Evolutionary conservation across 2,797 vertebrate genomes (phyloP).

Genomic region (Eulemur mongoz): DNA sequence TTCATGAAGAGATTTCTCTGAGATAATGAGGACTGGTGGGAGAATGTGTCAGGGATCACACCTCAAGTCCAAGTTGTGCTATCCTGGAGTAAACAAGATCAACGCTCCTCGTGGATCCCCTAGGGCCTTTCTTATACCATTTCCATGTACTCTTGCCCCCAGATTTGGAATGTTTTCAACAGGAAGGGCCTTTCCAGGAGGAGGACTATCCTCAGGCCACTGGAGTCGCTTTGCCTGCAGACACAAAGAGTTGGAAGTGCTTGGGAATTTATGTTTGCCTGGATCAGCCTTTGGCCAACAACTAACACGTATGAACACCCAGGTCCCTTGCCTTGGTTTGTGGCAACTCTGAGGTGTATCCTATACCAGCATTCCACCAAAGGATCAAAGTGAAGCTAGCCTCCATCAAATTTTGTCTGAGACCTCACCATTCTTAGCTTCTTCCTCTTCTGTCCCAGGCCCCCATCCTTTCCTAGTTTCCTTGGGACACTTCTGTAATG

Average conservation of each 20-base stretch:
- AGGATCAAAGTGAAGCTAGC: background rate
- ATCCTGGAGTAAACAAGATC: background rate
- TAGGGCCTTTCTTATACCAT: background rate
- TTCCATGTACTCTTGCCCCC: background rate
- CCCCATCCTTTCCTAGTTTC: background rate
- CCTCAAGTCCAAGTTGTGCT: background rate
- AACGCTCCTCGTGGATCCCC: rapidly evolving
- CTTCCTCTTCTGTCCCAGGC: background rate
- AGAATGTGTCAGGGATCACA: background rate
- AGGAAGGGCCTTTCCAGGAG: background rate
- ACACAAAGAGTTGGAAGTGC: background rate
- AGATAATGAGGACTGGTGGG: background rate
- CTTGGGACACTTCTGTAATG: background rate
- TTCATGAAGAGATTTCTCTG: background rate
- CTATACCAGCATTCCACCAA: background rate
- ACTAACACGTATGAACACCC: rapidly evolving
- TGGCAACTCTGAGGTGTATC: background rate
- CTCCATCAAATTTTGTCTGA: background rate
- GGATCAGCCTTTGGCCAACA: background rate
- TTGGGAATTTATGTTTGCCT: background rate
- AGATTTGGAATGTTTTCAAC: background rate
- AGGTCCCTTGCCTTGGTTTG: background rate
- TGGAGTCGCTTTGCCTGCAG: background rate
- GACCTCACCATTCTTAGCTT: background rate
- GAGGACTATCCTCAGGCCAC: background rate